Evolutionary conservation across 2,888 invertebrate genomes (phyloP), one percentile per base, ranked within the genome.

Genomic region (Yponomeuta plumbellus): DNA sequence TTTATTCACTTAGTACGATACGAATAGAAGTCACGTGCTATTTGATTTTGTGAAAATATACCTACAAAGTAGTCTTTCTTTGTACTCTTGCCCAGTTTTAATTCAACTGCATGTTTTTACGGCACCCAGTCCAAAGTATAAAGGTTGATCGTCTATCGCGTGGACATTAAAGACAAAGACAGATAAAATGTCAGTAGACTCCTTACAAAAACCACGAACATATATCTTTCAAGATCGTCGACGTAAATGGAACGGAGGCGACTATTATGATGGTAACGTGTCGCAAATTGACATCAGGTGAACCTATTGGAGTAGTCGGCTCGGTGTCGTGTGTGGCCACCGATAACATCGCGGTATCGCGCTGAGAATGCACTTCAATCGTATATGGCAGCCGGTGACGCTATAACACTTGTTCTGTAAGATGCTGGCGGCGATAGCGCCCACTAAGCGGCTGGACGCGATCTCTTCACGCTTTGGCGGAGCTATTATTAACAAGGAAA

Each of bases 381-480:
- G 83, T 84, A 87, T 84, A 86, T 78, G 86, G 84, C 75, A 75
- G 78, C 71, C 75, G 76, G 77, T 80, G 81, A 84, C 82, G 84
- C 86, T 83, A 85, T 85, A 87, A 88, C 87, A 85, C 86, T 87
- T 86, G 88, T 84, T 80, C 78, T 77, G 75, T 81, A 81, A 74
- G 86, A 86, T 86, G 79, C 77, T 78, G 77, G 75, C 76, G 74
- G 76, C 78, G 87, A 86, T 88, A 86, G 73, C 73, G 74, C 70
- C 21, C 56, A 62, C 67, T 65, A 40, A 61, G 52, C 64, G 20
- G 66, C 73, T 34, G 74, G 72, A 71, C 70, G 68, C 74, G 76
- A 75, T 75, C 75, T 76, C 74, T 76, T 74, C 73, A 72, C 73
- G 74, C 83, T 80, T 78, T 76, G 77, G 76, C 80, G 75, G 77